Base-by-base conservation (phyloP, 2,113 vertebrate genomes). In the Lonchura striata region DNA sequence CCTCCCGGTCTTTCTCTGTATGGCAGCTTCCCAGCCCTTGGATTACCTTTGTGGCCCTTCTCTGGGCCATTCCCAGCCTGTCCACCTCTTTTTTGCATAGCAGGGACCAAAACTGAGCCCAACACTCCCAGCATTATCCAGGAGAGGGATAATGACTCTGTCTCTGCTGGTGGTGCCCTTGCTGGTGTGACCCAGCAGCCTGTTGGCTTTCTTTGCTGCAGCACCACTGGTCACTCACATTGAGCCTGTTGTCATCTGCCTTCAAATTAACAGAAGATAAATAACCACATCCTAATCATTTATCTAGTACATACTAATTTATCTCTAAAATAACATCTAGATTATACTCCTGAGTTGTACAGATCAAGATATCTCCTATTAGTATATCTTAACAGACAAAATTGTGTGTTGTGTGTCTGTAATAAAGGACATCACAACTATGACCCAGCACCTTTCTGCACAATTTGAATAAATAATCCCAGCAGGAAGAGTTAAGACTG, bases 181-280 rank as follows among this genome's bases (percentile, higher is more conserved):
- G 56, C 9, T 79, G 85, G 24, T 33, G 37, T 42, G 52, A 66
- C 31, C 25, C 66, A 56, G 31, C 30, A 41, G 15, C 18, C 52
- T n/a, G 27, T 0, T 46, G 60, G 16, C 44, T 60, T 53, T 28
- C 28, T n/a, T 24, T 46, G 60, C 61, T 89, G 60, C 19, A 68
- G 69, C 39, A 68, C 13, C n/a, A 35, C 13, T 31, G n/a, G 17
- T 31, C 61, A 41, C 61, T 76, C n/a, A 22, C 1, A 39, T 1
- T 21, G 53, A 75, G 20, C 28, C 46, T 68, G 13, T 5, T 53
- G 30, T 7, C 70, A 41, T 17, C 39, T 31, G 46, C 14, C 64
- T 83, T 89, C 70, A 93, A 91, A 93, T 90, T 75, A 94, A 96
- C 60, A 82, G 49, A 63, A 89, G 46, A 18, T 54, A 76, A 96